Conservation (phyloP, 2,888 invertebrate genomes). For the Platerodrilus igneus region DNA sequence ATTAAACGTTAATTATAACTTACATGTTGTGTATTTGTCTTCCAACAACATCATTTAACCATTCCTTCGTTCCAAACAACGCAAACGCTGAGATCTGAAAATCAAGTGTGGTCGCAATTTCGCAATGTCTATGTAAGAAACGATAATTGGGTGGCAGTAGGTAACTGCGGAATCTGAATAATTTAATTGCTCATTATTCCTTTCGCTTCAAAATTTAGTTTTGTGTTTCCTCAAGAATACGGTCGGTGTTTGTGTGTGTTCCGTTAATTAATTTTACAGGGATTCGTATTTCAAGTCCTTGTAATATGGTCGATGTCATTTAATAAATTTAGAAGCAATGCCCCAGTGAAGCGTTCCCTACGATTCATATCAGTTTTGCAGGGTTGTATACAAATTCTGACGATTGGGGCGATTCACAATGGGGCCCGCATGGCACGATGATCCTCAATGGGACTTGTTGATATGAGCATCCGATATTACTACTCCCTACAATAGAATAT, state of each 20-base stretch:
- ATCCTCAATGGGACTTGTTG: constrained; percentile 46
- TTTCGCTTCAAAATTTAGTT: constrained; percentile 29
- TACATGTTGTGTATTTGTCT: too few species aligned
- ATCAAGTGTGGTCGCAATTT: too few species aligned
- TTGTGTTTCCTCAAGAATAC: constrained; percentile 20
- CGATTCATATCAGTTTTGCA: constrained; percentile 24
- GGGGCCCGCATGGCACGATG: constrained; percentile 40
- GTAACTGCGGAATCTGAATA: constrained; percentile 43
- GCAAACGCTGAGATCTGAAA: too few species aligned
- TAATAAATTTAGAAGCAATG: constrained; percentile 21
- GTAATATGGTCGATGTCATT: constrained; percentile 17
- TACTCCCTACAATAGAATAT: constrained; percentile 26
- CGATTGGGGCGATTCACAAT: constrained; percentile 38
- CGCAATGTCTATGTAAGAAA: constrained; percentile 23
- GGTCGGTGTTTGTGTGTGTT: constrained; percentile 8
- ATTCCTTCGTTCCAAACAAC: too few species aligned
- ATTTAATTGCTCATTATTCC: constrained; percentile 47
- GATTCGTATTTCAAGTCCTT: too few species aligned
- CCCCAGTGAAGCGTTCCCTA: constrained; percentile 14
- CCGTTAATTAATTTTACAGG: constrained; percentile 17
- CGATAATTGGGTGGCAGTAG: constrained; percentile 46
- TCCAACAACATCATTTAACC: too few species aligned
- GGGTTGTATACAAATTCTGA: constrained; percentile 43
- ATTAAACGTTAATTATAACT: too few species aligned
- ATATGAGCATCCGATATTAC: constrained; percentile 44